A percentile compares a stretch with the other conserved stretches of the same genome.
These are phyloP conservation scores for Taenaris catops DNA, from an alignment of 2,888 invertebrate genomes.

Conservation along the genomic window DNA sequence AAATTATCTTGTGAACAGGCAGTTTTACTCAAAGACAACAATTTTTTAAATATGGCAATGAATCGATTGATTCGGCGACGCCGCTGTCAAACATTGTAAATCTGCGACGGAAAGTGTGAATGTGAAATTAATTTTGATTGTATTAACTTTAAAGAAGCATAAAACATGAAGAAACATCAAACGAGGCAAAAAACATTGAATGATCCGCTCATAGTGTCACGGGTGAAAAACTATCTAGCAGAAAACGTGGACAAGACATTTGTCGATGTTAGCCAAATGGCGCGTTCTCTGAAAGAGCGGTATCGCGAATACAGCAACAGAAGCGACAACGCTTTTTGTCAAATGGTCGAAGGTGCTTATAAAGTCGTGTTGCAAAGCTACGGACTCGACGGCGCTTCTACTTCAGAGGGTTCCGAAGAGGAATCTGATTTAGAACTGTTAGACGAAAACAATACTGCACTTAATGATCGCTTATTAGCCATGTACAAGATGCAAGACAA, in stretches of 20 bases:
- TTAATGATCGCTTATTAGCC: conserved; percentile 76
- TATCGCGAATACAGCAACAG: conserved; percentile 88
- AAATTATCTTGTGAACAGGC: conserved; percentile 4
- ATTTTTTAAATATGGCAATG: conserved; percentile 36
- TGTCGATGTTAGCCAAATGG: conserved; percentile 91
- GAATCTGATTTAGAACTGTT: conserved; percentile 86
- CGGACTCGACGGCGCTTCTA: conserved; percentile 80
- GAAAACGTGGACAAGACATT: conserved; percentile 89
- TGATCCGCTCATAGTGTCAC: conserved; percentile 80
- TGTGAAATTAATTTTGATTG: conserved; percentile 23
- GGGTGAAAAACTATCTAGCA: conserved; percentile 87
- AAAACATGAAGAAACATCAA: conserved; percentile 72
- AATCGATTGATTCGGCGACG: conserved; percentile 56
- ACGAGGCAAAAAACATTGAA: conserved; percentile 65
- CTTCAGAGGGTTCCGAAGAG: conserved; percentile 80
- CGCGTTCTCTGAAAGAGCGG: conserved; percentile 86
- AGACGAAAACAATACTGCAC: conserved; percentile 89
- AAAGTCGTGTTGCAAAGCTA: conserved; percentile 85
- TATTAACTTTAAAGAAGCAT: conserved; percentile 13
- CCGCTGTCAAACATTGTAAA: conserved; percentile 42
- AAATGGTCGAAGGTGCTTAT: conserved; percentile 88
- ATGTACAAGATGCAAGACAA: conserved; percentile 75
- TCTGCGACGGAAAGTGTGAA: conserved; percentile 35
- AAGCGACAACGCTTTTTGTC: conserved; percentile 89
- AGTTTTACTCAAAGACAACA: conserved; percentile 24